Evolutionary conservation across 2,113 vertebrate species (phyloP).

Genomic region (Excalfactoria chinensis): DNA sequence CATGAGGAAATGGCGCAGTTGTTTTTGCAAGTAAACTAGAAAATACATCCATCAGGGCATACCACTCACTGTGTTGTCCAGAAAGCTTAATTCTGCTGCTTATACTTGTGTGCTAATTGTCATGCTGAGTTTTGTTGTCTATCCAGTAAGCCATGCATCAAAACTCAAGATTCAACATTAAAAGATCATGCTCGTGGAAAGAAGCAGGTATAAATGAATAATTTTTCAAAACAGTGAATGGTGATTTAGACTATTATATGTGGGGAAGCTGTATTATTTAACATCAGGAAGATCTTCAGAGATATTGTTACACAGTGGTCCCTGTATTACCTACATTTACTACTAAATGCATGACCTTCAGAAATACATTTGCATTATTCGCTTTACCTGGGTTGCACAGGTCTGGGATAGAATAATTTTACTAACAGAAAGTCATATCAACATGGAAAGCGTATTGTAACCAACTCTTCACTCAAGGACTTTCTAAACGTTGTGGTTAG

Average conservation of each 20-base stretch:
- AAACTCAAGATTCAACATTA: not conserved
- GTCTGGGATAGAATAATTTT: not conserved
- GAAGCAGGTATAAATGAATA: not conserved
- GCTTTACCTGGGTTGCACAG: fast-evolving
- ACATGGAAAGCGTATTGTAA: not conserved
- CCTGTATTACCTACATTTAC: not conserved
- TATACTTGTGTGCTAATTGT: not conserved
- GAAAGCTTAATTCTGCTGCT: not conserved
- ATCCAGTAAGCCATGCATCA: not conserved
- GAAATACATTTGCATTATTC: not conserved
- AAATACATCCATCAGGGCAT: not conserved
- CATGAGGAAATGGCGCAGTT: not conserved
- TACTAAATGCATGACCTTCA: not conserved
- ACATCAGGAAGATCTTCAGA: not conserved
- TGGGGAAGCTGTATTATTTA: not conserved
- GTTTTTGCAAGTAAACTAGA: not conserved
- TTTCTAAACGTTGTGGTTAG: not conserved
- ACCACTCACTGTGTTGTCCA: not conserved
- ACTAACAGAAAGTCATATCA: not conserved
- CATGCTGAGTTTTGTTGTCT: not conserved
- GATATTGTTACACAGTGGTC: not conserved
- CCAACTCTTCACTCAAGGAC: not conserved
- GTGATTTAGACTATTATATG: not conserved
- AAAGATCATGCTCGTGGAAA: not conserved
- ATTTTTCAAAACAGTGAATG: not conserved